phyloP scores from a whole-genome alignment of 2,797 vertebrate species.

The Lerista edwardsae region DNA sequence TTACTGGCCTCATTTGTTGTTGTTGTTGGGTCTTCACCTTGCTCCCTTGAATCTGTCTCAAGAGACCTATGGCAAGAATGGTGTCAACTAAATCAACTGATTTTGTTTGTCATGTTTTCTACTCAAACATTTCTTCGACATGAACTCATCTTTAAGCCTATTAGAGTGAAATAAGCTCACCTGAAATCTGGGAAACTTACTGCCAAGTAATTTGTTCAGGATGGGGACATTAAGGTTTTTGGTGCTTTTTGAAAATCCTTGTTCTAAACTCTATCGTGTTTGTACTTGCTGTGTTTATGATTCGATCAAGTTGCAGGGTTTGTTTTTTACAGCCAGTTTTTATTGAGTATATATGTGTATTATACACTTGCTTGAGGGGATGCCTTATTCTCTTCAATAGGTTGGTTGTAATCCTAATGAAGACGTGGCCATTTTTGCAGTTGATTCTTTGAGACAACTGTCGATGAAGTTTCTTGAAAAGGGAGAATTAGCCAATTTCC shows the following conservation, averaged over 20 bases:
- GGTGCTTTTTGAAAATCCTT: not conserved
- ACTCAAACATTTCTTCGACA: not conserved
- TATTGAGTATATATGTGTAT: not conserved
- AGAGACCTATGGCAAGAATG: too few relatives aligned
- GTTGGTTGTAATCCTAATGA: conserved; percentile 97
- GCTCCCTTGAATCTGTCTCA: not conserved
- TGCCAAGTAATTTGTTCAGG: not conserved
- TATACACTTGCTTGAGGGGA: not conserved
- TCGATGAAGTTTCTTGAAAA: conserved; percentile 98
- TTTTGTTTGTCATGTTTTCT: not conserved
- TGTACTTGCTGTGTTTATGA: not conserved
- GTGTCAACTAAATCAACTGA: not conserved
- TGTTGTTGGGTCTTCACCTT: not conserved
- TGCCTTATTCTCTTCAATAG: conserved; percentile 70
- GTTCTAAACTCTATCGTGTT: not conserved
- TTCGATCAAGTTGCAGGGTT: not conserved
- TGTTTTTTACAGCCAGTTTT: not conserved
- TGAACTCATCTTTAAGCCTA: not conserved
- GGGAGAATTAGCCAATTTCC: conserved; percentile 95
- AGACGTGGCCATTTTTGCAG: conserved; percentile 95
- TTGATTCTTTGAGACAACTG: conserved; percentile 93
- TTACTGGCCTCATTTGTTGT: not conserved
- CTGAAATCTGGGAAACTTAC: not conserved
- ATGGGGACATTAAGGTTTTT: not conserved
- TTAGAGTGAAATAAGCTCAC: not conserved